Conservation (phyloP, 1,140 invertebrate species). For the Coelopa frigida region DNA sequence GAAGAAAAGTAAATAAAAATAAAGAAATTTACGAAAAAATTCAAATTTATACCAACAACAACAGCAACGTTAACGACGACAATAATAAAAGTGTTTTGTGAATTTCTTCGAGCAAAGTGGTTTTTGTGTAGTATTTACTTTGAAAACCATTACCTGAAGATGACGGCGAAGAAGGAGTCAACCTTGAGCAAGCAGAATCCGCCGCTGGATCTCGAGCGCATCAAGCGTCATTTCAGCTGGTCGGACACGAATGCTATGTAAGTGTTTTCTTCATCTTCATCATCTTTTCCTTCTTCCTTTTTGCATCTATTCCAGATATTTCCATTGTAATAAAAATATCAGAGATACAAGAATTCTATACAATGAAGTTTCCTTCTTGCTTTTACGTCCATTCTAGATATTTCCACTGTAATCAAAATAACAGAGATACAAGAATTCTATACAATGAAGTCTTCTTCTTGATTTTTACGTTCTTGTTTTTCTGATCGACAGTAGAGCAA, state of each 20-base stretch:
- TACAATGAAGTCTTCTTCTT: too few relatives aligned
- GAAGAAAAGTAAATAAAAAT: too few relatives aligned
- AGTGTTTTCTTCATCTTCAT: constrained; percentile 17
- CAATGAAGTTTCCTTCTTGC: too few relatives aligned
- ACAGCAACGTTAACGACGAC: neutral
- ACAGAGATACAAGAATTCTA: too few relatives aligned
- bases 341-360: too few relatives aligned
- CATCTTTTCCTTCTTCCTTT: neutral
- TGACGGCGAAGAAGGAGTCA: constrained; percentile 37
- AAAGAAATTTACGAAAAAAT: constrained; percentile 1
- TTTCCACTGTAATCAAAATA: too few relatives aligned
- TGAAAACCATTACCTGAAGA: constrained; percentile 13
- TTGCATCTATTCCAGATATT: neutral
- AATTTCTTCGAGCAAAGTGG: neutral
- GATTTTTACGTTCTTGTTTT: too few relatives aligned
- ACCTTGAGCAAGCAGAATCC: constrained; percentile 32
- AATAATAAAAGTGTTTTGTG: neutral
- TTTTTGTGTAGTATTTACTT: neutral
- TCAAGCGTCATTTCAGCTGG: constrained; percentile 41
- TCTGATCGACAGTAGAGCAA: too few relatives aligned
- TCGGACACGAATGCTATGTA: constrained; percentile 42
- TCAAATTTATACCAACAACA: neutral
- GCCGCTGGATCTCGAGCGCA: constrained; percentile 36
- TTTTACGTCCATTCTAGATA: too few relatives aligned
- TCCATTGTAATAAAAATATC: too few relatives aligned